These are phyloP conservation scores for Melitaea cinxia DNA, from an alignment of 1,140 invertebrate genomes.

Conservation along the genomic window DNA sequence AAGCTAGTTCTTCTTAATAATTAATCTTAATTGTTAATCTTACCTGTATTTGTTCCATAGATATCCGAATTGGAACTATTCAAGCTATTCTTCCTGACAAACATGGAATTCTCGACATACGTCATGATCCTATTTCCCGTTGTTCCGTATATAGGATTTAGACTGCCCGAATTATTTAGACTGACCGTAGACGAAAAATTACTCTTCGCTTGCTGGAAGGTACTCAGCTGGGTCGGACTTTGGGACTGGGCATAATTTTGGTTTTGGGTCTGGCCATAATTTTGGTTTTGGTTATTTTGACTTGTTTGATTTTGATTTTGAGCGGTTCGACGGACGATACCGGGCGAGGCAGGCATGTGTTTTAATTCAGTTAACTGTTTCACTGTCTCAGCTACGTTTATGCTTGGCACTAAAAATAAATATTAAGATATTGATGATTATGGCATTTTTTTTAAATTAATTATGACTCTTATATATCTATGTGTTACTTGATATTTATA, in stretches of 20 bases:
- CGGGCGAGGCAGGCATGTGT: conserved; percentile 93
- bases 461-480: too few species aligned
- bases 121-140: conserved; percentile 73
- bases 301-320: conserved; percentile 55
- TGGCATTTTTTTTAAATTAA: too few species aligned
- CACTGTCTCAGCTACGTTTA: conserved; percentile 93
- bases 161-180: conserved; percentile 62
- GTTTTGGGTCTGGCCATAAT: conserved; percentile 24
- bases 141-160: conserved; percentile 79
- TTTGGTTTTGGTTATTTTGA: conserved; percentile 40
- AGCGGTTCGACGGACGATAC: conserved; percentile 84
- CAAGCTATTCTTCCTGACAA: conserved; percentile 68
- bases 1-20: background rate
- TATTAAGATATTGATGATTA: too few species aligned
- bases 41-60: conserved; percentile 56
- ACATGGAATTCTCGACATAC: conserved; percentile 68
- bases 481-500: too few species aligned
- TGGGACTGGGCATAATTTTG: conserved; percentile 37
- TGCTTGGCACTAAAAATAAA: conserved; percentile 45
- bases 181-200: conserved; percentile 64
- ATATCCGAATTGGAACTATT: conserved; percentile 66
- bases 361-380: conserved; percentile 92
- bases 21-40: too few species aligned
- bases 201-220: conserved; percentile 81
- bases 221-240: conserved; percentile 64